phyloP scores from a whole-genome alignment of 2,888 invertebrate genomes.

The Cephus sareptanus region DNA sequence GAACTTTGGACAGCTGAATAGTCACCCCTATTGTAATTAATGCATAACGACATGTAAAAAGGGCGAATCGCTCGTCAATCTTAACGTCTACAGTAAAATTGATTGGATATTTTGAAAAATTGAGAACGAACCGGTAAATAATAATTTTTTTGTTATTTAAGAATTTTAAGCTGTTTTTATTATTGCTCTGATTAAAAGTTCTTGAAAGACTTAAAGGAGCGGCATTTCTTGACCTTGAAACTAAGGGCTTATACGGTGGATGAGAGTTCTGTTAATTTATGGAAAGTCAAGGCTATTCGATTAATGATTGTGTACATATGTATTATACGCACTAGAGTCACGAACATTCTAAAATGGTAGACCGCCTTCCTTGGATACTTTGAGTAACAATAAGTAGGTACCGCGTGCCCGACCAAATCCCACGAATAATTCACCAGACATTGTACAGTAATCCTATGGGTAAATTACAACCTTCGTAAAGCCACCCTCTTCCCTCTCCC shows the following conservation, averaged over 20 bases:
- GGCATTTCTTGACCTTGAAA: background rate
- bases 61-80: background rate
- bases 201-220: background rate
- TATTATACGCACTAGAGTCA: background rate
- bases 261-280: background rate
- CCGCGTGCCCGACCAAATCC: background rate
- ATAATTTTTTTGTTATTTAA: background rate
- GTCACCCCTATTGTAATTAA: background rate
- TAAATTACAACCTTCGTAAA: background rate
- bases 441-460: background rate
- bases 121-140: background rate
- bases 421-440: background rate
- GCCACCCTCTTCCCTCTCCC: no score
- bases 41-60: background rate
- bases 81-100: background rate
- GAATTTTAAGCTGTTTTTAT: background rate
- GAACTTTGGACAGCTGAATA: background rate
- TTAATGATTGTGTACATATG: background rate
- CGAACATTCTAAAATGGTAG: background rate
- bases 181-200: background rate
- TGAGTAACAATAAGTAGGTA: background rate
- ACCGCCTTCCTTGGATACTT: background rate
- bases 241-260: background rate
- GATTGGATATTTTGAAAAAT: background rate
- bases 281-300: background rate